Evolutionary conservation across 2,888 invertebrate species (phyloP), one percentile per base, ranked within the genome.

Genomic region (Sphaeridia pumilis): DNA sequence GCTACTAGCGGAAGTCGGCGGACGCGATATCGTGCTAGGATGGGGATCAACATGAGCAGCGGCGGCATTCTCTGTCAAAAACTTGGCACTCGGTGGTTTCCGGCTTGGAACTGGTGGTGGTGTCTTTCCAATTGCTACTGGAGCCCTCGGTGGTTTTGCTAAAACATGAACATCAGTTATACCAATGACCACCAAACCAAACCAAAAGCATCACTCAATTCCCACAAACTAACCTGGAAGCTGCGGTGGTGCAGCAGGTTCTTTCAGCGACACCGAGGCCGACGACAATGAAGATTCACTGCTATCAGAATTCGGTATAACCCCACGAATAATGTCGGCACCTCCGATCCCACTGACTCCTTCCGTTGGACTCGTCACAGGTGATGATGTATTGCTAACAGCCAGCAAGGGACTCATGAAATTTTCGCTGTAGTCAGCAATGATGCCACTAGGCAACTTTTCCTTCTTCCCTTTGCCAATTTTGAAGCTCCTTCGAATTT

Each of bases 361-460:
- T 35, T 56, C 55, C 0, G 53, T 50, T 17, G 60, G 58, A 43
- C 56, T 54, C 31, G 54, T 54, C 4, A 59, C 38, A 2, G 56
- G 52, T 34, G 55, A 52, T n/a, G n/a, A n/a, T n/a, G n/a, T n/a
- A 47, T 14, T 52, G 38, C 14, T 52, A 31, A 44, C 47, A 20
- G 41, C 21, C 1, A 54, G 36, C 21, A 58, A 58, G 5, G 61
- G 61, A 31, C 57, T 58, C 45, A 58, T 60, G 70, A 89, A 83
- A 66, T 86, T 85, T 5, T 87, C 87, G 64, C 87, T 88, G 70
- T 89, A 89, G 71, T 89, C 89, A 54, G 88, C 89, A 38, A 88
- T 89, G 65, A 89, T 88, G 60, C 89, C 88, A 59, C 87, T 86
- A 7, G 88, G 88, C 47, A 89, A 75, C 72, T 88, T 89, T 69